Percentiles rank a stretch among this genome's conserved stretches.
Conservation (phyloP, 2,888 invertebrate species). For the Coleophora flavipennella region DNA sequence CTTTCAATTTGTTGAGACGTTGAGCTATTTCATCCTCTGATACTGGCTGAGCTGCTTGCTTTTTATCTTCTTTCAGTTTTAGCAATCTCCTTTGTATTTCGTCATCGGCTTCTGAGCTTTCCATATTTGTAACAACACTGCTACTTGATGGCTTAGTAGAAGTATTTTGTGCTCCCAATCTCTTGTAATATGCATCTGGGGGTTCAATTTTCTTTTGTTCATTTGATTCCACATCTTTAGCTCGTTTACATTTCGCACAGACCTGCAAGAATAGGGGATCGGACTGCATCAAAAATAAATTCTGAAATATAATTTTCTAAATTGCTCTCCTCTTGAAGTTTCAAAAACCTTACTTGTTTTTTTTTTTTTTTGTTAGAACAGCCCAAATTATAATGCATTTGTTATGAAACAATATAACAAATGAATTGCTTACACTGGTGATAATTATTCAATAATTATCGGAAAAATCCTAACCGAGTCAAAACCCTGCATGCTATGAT, state of each 20-base stretch:
- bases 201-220: conserved; percentile 34
- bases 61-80: conserved; percentile 75
- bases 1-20: conserved; percentile 46
- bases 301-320: too few relatives aligned
- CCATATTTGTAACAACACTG: not conserved
- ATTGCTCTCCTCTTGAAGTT: too few relatives aligned
- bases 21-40: conserved; percentile 37
- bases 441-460: too few relatives aligned
- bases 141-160: not conserved
- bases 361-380: too few relatives aligned
- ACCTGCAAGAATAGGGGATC: conserved; percentile 47
- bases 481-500: too few relatives aligned
- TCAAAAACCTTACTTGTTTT: too few relatives aligned
- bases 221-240: conserved; percentile 14
- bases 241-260: conserved; percentile 46
- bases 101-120: conserved; percentile 1
- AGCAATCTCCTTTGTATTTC: conserved; percentile 78
- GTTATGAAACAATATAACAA: too few relatives aligned
- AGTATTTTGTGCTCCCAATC: not conserved
- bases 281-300: too few relatives aligned
- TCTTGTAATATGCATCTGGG: conserved; percentile 65
- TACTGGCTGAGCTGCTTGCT: conserved; percentile 15
- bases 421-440: too few relatives aligned
- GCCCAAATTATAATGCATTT: too few relatives aligned
- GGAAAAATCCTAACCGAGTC: too few relatives aligned